phyloP scores from a whole-genome alignment of 2,113 vertebrate species.

The Channa maculata region DNA sequence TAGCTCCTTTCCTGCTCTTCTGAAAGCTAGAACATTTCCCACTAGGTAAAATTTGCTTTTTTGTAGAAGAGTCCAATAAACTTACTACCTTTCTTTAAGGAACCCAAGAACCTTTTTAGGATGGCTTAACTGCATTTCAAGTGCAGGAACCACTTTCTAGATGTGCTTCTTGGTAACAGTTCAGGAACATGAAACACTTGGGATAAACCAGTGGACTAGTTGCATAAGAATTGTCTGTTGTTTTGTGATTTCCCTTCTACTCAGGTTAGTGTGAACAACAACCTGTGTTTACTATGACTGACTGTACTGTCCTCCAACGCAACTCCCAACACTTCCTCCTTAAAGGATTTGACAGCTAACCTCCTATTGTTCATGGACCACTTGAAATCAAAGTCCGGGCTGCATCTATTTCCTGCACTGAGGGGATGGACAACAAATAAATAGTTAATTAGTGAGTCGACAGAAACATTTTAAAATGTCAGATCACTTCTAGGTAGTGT shows the following conservation, averaged over 20 bases:
- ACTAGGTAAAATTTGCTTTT: constrained; percentile 3
- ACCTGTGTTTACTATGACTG: constrained; percentile 62
- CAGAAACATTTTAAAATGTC: constrained; percentile 42
- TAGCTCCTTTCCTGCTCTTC: constrained; percentile 5
- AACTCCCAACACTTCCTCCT: constrained; percentile 69
- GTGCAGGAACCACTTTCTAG: too few relatives aligned
- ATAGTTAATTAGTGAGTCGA: constrained; percentile 57
- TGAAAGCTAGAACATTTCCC: constrained; percentile 30
- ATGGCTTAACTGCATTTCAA: too few relatives aligned
- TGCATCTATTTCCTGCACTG: constrained; percentile 63
- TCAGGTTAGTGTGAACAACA: constrained; percentile 67
- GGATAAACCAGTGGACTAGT: constrained; percentile 23
- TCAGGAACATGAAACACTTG: constrained; percentile 47
- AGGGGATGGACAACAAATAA: constrained; percentile 51
- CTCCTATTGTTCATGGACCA: constrained; percentile 70
- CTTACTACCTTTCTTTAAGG: background rate
- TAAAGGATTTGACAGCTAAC: constrained; percentile 58
- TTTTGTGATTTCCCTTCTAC: constrained; percentile 63
- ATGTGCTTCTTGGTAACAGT: too few relatives aligned
- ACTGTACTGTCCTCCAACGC: constrained; percentile 57
- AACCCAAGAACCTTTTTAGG: too few relatives aligned
- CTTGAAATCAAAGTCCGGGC: constrained; percentile 51
- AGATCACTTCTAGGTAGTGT: constrained; percentile 33
- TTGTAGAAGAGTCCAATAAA: background rate
- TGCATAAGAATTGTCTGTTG: constrained; percentile 57